phyloP scores from a whole-genome alignment of 2,888 invertebrate species.

The Parnassius apollo region DNA sequence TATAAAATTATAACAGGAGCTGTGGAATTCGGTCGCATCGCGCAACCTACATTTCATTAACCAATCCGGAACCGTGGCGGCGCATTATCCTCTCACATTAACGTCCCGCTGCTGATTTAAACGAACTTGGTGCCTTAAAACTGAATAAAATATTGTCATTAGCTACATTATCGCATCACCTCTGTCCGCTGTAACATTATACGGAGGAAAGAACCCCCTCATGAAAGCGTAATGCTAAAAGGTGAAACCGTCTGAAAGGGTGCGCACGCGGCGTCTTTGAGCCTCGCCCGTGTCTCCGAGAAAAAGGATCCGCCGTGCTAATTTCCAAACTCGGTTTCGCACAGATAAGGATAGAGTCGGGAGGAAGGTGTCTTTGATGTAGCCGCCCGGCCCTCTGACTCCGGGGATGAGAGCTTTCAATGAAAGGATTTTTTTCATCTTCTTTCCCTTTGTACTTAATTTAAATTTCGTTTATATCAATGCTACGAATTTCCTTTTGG shows the following conservation, averaged over 20 bases:
- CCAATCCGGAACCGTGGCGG: slow-evolving; percentile 37
- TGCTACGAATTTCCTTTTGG: slow-evolving; percentile 79
- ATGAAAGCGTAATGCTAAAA: slow-evolving; percentile 70
- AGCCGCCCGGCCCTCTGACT: slow-evolving; percentile 76
- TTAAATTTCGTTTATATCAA: slow-evolving; percentile 82
- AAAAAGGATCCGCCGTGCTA: slow-evolving; percentile 69
- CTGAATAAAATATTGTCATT: slow-evolving; percentile 69
- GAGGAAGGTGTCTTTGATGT: slow-evolving; percentile 79
- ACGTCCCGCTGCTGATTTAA: slow-evolving; percentile 40
- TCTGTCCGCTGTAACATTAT: slow-evolving; percentile 55
- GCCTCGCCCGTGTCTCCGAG: slow-evolving; percentile 34
- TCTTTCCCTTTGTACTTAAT: slow-evolving; percentile 81
- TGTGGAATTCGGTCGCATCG: neutral
- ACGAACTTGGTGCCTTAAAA: slow-evolving; percentile 48
- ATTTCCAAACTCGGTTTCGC: slow-evolving; percentile 78
- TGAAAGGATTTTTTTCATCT: slow-evolving; percentile 81
- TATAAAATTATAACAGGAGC: no score
- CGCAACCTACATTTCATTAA: slow-evolving; percentile 33
- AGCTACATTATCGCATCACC: slow-evolving; percentile 63
- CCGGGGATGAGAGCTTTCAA: slow-evolving; percentile 78
- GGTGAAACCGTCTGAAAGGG: slow-evolving; percentile 65
- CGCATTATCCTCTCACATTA: slow-evolving; percentile 47
- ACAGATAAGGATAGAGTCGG: slow-evolving; percentile 75
- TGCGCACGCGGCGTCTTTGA: slow-evolving; percentile 65
- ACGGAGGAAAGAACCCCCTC: slow-evolving; percentile 53